A percentile compares a stretch with the other conserved stretches of the same genome.
Conservation (phyloP, 2,888 invertebrate species). For the Hofmannophila pseudospretella region DNA sequence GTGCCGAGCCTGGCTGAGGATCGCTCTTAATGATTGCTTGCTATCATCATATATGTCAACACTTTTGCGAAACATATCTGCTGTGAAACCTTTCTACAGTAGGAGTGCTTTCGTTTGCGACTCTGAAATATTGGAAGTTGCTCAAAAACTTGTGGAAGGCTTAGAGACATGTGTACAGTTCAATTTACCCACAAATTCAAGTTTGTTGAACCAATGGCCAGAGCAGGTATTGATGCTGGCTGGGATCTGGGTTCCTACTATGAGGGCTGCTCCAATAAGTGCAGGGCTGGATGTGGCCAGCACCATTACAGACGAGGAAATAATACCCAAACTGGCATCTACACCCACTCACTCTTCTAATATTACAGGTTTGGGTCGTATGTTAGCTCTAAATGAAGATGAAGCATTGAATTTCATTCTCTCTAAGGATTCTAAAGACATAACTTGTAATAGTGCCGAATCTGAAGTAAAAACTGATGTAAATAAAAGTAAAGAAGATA, state of each 20-base stretch:
- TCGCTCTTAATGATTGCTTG: conserved; percentile 92
- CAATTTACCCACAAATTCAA: conserved; percentile 88
- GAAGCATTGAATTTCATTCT: conserved; percentile 85
- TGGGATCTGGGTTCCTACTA: conserved; percentile 90
- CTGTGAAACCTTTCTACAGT: conserved; percentile 90
- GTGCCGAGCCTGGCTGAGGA: conserved; percentile 93
- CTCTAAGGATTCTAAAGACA: conserved; percentile 60
- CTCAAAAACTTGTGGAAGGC: conserved; percentile 86
- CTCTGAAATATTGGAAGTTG: conserved; percentile 86
- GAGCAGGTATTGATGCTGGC: conserved; percentile 89
- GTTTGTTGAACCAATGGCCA: conserved; percentile 93
- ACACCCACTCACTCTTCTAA: conserved; percentile 51
- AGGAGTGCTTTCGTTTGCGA: conserved; percentile 90
- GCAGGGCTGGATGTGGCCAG: conserved; percentile 89
- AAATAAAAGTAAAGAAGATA: conserved; percentile 17
- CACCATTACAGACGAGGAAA: conserved; percentile 71
- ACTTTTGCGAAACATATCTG: conserved; percentile 85
- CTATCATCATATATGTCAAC: conserved; percentile 91
- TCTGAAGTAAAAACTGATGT: conserved; percentile 17
- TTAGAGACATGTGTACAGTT: conserved; percentile 85
- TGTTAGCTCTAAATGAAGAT: conserved; percentile 81
- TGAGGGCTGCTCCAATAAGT: conserved; percentile 86
- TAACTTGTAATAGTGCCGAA: conserved; percentile 21
- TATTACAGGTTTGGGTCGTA: conserved; percentile 63
- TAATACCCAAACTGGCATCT: conserved; percentile 52